Percentiles rank a stretch among this genome's conserved stretches.
Evolutionary conservation across 2,797 vertebrate genomes (phyloP).

Genomic region (Pachyuromys duprasi): DNA sequence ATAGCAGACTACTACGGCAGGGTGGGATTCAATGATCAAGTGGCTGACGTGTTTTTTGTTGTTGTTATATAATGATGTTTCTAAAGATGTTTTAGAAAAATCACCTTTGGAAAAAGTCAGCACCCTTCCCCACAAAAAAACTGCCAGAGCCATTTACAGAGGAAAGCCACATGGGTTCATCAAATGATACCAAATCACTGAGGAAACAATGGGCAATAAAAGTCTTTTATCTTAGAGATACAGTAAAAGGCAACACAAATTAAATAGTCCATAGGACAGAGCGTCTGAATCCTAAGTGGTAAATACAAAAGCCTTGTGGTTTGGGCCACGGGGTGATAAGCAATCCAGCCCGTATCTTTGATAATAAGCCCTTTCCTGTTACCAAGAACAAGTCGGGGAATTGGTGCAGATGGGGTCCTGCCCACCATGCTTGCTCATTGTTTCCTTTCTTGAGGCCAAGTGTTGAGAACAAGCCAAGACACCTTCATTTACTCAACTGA

Average conservation of each 20-base stretch:
- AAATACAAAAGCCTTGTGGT: slow-evolving; percentile 22
- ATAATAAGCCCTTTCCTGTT: not conserved
- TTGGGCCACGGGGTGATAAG: not conserved
- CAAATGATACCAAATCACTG: not conserved
- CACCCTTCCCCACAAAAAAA: not conserved
- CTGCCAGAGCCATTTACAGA: not conserved
- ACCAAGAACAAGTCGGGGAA: not conserved
- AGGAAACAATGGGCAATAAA: not conserved
- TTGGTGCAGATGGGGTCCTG: not conserved
- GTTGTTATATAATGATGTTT: not conserved
- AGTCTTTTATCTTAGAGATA: slow-evolving; percentile 35
- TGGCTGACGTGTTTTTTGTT: not conserved
- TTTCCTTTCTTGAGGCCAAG: not conserved
- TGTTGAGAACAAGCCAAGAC: not conserved
- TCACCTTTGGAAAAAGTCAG: not conserved
- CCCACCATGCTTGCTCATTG: not conserved
- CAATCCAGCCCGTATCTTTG: not conserved
- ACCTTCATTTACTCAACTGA: not conserved
- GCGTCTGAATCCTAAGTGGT: slow-evolving; percentile 44
- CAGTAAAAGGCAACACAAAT: slow-evolving; percentile 26
- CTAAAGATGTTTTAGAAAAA: not conserved
- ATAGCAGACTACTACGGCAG: not conserved
- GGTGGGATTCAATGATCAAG: not conserved
- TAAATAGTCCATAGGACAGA: not conserved
- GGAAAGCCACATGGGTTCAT: not conserved